Conservation (phyloP, 1,140 invertebrate species). For the Tetragonula clypearis region DNA sequence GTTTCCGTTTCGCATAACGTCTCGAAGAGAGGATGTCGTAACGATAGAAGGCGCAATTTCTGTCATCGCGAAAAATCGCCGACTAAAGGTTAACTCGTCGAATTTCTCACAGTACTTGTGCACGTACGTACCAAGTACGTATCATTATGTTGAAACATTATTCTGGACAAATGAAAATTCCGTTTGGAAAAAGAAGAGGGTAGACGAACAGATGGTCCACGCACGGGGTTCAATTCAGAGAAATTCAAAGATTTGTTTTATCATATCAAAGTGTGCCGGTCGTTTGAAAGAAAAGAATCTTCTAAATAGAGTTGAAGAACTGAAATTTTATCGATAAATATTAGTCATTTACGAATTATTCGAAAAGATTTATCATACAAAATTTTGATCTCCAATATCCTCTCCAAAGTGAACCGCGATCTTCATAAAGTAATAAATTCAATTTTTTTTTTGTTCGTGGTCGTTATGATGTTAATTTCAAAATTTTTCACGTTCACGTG, state of each 20-base stretch:
- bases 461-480: background rate
- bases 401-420: too few species aligned
- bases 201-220: background rate
- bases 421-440: too few species aligned
- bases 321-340: too few species aligned
- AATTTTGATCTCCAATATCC: too few species aligned
- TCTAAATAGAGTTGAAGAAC: background rate
- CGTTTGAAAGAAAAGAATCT: background rate
- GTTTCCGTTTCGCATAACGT: slow-evolving; percentile 37
- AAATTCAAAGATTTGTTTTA: background rate
- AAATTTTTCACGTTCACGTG: background rate
- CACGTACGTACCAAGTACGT: background rate
- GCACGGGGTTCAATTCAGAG: background rate
- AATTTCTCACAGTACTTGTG: slow-evolving; percentile 25
- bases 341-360: too few species aligned
- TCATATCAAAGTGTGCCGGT: background rate
- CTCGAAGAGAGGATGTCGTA: slow-evolving; percentile 40
- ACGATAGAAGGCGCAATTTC: slow-evolving; percentile 23
- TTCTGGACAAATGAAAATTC: background rate
- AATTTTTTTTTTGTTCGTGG: too few species aligned
- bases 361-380: too few species aligned
- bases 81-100: slow-evolving; percentile 28
- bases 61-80: slow-evolving; percentile 5
- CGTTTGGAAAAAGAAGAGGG: background rate
- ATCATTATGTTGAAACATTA: too few species aligned